Conservation (phyloP, 37 sponge, comb jelly and placozoan species). For the Oopsacas minuta region DNA sequence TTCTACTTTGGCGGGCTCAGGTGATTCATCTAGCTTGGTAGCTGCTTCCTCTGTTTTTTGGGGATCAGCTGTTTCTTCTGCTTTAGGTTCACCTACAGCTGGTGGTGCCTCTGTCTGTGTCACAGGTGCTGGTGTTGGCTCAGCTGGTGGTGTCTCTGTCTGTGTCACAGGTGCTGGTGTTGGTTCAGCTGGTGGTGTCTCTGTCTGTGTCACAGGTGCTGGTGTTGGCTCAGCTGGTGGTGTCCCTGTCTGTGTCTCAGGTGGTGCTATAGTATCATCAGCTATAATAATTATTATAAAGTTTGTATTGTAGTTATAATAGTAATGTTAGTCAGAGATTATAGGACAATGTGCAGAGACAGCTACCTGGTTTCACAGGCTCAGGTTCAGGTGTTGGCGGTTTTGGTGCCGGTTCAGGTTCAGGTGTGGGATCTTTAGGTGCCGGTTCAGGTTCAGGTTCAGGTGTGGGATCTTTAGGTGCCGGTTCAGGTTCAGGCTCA, state of each 20-base stretch:
- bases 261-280: background rate
- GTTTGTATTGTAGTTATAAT: too few species aligned
- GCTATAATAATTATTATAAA: too few species aligned
- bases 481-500: background rate
- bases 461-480: background rate
- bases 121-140: background rate
- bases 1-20: background rate
- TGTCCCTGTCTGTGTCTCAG: background rate
- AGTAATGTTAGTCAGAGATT: too few species aligned
- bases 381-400: too few species aligned
- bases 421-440: background rate
- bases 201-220: background rate
- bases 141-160: background rate
- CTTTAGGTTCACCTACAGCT: background rate
- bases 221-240: background rate
- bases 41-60: background rate
- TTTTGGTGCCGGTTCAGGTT: background rate
- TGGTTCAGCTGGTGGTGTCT: background rate
- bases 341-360: too few species aligned
- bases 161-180: background rate
- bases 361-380: too few species aligned
- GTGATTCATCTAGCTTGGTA: background rate
- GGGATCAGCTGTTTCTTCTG: background rate
- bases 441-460: background rate
- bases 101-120: background rate